These are phyloP conservation scores for Mythimna loreyi DNA, from an alignment of 2,888 invertebrate species.

Conservation along the genomic window DNA sequence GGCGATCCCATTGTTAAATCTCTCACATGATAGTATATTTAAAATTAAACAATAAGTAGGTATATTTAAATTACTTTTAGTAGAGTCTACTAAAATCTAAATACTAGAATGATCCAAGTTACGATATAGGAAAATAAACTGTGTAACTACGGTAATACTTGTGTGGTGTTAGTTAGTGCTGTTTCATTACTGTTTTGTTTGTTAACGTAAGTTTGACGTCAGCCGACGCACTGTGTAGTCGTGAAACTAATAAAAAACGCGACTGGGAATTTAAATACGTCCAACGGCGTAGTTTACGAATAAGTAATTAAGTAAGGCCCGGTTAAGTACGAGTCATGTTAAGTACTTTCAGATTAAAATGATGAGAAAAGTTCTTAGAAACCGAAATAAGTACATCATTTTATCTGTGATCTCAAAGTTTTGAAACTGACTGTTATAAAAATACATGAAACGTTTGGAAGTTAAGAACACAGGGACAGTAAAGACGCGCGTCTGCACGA, in stretches of 20 bases:
- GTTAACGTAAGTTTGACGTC: slow-evolving; percentile 42
- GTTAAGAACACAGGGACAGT: slow-evolving; percentile 12
- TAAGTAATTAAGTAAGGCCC: slow-evolving; percentile 29
- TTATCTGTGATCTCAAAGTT: neutral
- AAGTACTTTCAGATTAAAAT: slow-evolving; percentile 14
- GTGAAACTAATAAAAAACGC: slow-evolving; percentile 43
- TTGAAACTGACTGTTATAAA: slow-evolving; percentile 41
- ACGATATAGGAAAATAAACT: slow-evolving; percentile 47
- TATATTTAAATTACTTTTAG: slow-evolving; percentile 46
- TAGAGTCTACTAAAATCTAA: slow-evolving; percentile 49
- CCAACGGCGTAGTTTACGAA: slow-evolving; percentile 26
- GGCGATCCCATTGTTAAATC: slow-evolving; percentile 29
- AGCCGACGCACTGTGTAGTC: slow-evolving; percentile 22
- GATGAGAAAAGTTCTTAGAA: neutral
- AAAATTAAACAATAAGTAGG: slow-evolving; percentile 39
- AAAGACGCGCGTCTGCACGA: slow-evolving; percentile 7
- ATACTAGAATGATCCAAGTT: slow-evolving; percentile 60
- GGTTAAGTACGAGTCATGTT: slow-evolving; percentile 18
- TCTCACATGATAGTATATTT: slow-evolving; percentile 35
- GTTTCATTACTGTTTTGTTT: slow-evolving; percentile 28
- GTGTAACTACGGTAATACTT: slow-evolving; percentile 23
- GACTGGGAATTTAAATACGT: slow-evolving; percentile 35
- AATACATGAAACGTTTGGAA: slow-evolving; percentile 13
- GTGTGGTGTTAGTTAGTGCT: slow-evolving; percentile 15
- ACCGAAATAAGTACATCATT: slow-evolving; percentile 17